Evolutionary conservation across 2,888 invertebrate genomes (phyloP).

Genomic region (Lapara coniferarum): DNA sequence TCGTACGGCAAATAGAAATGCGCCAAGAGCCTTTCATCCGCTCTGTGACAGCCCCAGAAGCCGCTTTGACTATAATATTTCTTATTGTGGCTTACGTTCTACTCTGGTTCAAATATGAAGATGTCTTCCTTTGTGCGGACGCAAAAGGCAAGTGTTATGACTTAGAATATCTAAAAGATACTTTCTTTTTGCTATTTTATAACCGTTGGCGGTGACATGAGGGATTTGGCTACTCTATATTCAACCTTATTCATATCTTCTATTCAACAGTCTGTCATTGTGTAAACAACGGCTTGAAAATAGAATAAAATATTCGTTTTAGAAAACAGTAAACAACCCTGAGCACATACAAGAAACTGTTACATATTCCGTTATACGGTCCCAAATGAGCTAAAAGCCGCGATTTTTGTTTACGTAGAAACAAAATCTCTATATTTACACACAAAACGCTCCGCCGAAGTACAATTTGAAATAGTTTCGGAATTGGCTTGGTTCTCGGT

Average conservation of each 20-base stretch:
- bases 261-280: no score
- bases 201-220: not conserved
- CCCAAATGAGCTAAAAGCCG: not conserved
- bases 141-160: constrained; percentile 43
- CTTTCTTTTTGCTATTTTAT: constrained; percentile 22
- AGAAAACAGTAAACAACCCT: not conserved
- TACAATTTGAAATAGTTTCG: constrained; percentile 34
- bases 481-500: constrained; percentile 34
- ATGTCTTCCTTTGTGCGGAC: constrained; percentile 50
- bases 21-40: constrained; percentile 43
- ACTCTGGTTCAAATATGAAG: constrained; percentile 46
- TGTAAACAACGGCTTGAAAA: no score
- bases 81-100: constrained; percentile 53
- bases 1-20: constrained; percentile 55
- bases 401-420: constrained; percentile 23
- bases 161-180: constrained; percentile 33
- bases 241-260: not conserved
- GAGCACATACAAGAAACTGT: not conserved
- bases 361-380: not conserved
- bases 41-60: constrained; percentile 46
- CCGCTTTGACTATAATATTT: constrained; percentile 58
- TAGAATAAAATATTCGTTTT: not conserved
- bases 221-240: not conserved
- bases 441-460: constrained; percentile 28
- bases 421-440: constrained; percentile 30